Evolutionary conservation across 2,888 invertebrate species (phyloP).

Genomic region (Nipponacmea schrenckii): DNA sequence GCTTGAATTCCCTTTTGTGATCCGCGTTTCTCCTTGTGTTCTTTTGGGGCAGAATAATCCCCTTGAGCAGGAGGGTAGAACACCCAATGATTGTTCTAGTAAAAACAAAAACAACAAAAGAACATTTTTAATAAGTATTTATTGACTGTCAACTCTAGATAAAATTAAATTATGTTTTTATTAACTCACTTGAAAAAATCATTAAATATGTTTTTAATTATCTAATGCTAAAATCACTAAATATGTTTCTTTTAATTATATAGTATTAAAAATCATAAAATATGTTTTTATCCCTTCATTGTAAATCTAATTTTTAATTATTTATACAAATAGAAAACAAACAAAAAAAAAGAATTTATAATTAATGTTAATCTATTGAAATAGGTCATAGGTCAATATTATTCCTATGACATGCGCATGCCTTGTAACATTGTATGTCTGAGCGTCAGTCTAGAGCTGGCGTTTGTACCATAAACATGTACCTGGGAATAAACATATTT

Average conservation of each 20-base stretch:
- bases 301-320: conserved; percentile 3
- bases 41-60: neutral
- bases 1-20: conserved; percentile 1
- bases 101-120: no score
- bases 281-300: conserved; percentile 3
- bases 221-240: conserved; percentile 1
- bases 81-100: conserved; percentile 3
- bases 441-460: no score
- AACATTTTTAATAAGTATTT: neutral
- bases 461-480: no score
- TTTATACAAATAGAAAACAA: neutral
- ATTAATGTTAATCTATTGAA: no score
- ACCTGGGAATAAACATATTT: no score
- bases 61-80: neutral
- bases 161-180: conserved; percentile 3
- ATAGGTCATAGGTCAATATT: no score
- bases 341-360: neutral
- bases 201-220: conserved; percentile 1
- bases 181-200: conserved; percentile 1
- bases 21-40: conserved; percentile 3
- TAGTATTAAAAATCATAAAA: neutral
- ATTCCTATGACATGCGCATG: no score
- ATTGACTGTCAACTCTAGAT: neutral
- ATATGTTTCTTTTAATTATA: conserved; percentile 3
- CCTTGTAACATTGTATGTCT: no score